Evolutionary conservation across 64 coral and sea anemone genomes (phyloP), one percentile per base, ranked within the genome.

Genomic region (Cladopsammia gracilis): DNA sequence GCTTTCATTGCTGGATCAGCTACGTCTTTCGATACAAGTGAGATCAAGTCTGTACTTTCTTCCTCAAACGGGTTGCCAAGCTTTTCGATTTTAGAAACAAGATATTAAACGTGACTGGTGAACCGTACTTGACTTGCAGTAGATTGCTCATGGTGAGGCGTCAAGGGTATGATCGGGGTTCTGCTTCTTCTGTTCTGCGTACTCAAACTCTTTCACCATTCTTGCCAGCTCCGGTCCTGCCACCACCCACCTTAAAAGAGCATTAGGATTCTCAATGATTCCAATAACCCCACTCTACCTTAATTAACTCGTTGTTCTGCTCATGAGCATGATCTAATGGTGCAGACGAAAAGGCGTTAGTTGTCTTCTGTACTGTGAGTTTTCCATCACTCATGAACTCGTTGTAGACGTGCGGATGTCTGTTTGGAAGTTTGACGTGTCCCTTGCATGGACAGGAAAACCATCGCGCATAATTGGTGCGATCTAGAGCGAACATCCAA

Each of bases 401-500:
- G 10, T 52, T 58, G 49, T 60, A 60, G 51, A 81, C 10, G 24
- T 52, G 1, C 13, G 78, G 78, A 23, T 81, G 78, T 54, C 10
- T 83, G 26, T 83, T 60, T 64, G 25, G 23, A 34, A 83, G 1
- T 83, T 6, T 44, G 47, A 2, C 59, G 62, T 58, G 62, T 83
- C 79, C 62, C 79, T 83, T 4, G 45, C 58, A 43, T 83, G 60
- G 24, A 83, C 79, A 44, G 79, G 79, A 25, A 34, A 83, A 47
- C 79, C 79, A 83, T 65, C 79, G 53, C 18, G 9, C 10, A 42
- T 83, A 64, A 46, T 64, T 83, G 3, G 58, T 34, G 4, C 22
- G n/a, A 48, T 86, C 65, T 22, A 86, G 83, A 18, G 83, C 83
- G 56, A 86, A 66, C 60, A 88, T 73, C 86, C 86, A 88, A 25